Evolutionary conservation across 2,888 invertebrate genomes (phyloP).

Genomic region (Ichneumon xanthorius): DNA sequence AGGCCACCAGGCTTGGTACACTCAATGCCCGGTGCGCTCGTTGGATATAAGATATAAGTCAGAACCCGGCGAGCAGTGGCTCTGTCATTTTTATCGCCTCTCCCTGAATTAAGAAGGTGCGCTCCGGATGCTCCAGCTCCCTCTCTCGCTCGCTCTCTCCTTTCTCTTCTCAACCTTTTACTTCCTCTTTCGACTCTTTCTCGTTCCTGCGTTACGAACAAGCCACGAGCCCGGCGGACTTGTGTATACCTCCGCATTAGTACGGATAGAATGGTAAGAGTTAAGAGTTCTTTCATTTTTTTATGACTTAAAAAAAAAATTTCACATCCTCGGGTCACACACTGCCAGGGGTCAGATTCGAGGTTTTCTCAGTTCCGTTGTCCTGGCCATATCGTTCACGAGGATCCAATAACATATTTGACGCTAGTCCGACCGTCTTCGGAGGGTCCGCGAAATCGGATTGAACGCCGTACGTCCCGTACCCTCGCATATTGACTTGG

Average conservation of each 20-base stretch:
- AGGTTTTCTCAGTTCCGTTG: constrained; percentile 31
- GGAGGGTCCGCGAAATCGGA: constrained; percentile 81
- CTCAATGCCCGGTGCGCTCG: constrained; percentile 60
- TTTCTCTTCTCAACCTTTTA: constrained; percentile 49
- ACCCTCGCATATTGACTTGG: constrained; percentile 77
- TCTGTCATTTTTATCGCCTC: constrained; percentile 85
- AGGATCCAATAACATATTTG: constrained; percentile 83
- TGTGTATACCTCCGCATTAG: constrained; percentile 60
- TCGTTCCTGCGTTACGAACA: constrained; percentile 23
- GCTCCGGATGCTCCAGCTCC: constrained; percentile 69
- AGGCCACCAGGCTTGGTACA: constrained; percentile 62
- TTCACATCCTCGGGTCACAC: constrained; percentile 17
- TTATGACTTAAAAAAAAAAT: neutral
- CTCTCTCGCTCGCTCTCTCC: constrained; percentile 57
- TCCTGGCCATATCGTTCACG: constrained; percentile 72
- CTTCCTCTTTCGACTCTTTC: constrained; percentile 61
- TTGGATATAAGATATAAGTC: constrained; percentile 83
- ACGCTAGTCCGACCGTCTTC: constrained; percentile 69
- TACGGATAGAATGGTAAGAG: constrained; percentile 48
- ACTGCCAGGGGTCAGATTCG: constrained; percentile 25
- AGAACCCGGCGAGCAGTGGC: constrained; percentile 82
- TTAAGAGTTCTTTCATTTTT: constrained; percentile 30
- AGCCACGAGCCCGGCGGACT: constrained; percentile 45
- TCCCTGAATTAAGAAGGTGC: constrained; percentile 84
- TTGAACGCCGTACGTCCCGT: constrained; percentile 77